Evolutionary conservation across 2,113 vertebrate genomes (phyloP).

Genomic region (Myxocyprinus asiaticus): DNA sequence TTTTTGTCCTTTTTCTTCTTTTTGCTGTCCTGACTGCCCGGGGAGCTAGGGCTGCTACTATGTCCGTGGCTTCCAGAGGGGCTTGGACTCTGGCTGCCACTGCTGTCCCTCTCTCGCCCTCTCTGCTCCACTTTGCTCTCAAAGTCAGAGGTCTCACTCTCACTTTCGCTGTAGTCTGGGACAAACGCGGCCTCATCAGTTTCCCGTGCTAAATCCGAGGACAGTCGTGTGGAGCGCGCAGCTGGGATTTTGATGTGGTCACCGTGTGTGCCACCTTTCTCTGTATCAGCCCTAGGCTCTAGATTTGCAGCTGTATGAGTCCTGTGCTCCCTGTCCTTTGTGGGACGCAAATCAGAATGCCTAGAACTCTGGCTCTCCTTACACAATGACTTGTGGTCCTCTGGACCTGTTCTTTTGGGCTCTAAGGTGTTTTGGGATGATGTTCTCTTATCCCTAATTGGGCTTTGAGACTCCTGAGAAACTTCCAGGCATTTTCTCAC

Average conservation of each 20-base stretch:
- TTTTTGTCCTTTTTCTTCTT: slow-evolving; percentile 84
- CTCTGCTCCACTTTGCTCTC: slow-evolving; percentile 76
- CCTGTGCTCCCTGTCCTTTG: slow-evolving; percentile 71
- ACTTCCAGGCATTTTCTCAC: slow-evolving; percentile 45
- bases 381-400: slow-evolving; percentile 63
- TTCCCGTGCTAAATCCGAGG: slow-evolving; percentile 86
- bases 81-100: slow-evolving; percentile 67
- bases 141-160: slow-evolving; percentile 81
- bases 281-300: slow-evolving; percentile 72
- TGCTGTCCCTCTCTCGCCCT: slow-evolving; percentile 54
- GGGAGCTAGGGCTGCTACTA: slow-evolving; percentile 86
- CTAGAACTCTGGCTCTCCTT: slow-evolving; percentile 69
- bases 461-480: slow-evolving; percentile 65
- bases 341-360: slow-evolving; percentile 55
- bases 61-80: slow-evolving; percentile 78
- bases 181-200: slow-evolving; percentile 95
- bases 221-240: slow-evolving; percentile 73
- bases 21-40: slow-evolving; percentile 81
- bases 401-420: slow-evolving; percentile 65
- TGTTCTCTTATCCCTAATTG: slow-evolving; percentile 72
- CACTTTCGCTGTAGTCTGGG: slow-evolving; percentile 97
- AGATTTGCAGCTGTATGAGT: slow-evolving; percentile 57
- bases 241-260: slow-evolving; percentile 61
- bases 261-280: slow-evolving; percentile 55
- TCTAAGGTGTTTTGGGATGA: slow-evolving; percentile 66